These are phyloP conservation scores for Liposcelis brunnea DNA, from an alignment of 2,888 invertebrate species.

Conservation along the genomic window DNA sequence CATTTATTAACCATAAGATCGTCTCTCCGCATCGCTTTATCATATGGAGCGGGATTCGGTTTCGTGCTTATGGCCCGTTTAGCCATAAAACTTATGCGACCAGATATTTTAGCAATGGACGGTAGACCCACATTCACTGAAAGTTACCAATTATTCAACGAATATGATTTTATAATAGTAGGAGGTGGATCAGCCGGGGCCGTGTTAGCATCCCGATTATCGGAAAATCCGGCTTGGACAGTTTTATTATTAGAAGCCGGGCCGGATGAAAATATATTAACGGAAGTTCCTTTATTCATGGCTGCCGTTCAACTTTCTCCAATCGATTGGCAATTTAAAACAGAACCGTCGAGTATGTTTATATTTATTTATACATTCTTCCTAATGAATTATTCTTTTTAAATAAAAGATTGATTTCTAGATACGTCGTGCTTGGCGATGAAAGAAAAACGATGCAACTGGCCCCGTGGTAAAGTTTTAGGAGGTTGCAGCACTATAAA, in stretches of 20 bases:
- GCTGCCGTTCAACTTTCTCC: slow-evolving; percentile 52
- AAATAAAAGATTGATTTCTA: neutral
- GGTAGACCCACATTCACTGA: slow-evolving; percentile 40
- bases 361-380: neutral
- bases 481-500: slow-evolving; percentile 70
- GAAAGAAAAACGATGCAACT: slow-evolving; percentile 24
- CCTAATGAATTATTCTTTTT: neutral
- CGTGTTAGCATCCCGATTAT: slow-evolving; percentile 32
- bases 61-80: slow-evolving; percentile 45
- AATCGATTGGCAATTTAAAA: slow-evolving; percentile 68
- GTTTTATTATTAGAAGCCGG: slow-evolving; percentile 67
- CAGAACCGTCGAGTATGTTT: slow-evolving; percentile 46
- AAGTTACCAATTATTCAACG: slow-evolving; percentile 33
- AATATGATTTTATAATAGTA: slow-evolving; percentile 63
- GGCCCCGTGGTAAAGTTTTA: slow-evolving; percentile 36
- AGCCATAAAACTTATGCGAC: slow-evolving; percentile 42
- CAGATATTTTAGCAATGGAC: slow-evolving; percentile 50
- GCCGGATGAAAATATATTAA: slow-evolving; percentile 49
- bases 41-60: slow-evolving; percentile 45
- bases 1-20: neutral
- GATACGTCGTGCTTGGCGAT: slow-evolving; percentile 32
- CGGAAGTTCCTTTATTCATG: slow-evolving; percentile 55
- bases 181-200: slow-evolving; percentile 59
- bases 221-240: slow-evolving; percentile 53
- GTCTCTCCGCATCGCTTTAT: slow-evolving; percentile 36